Percentiles rank a stretch among this genome's conserved stretches.
Evolutionary conservation across 2,888 invertebrate species (phyloP).

Genomic region (Leptodirus hochenwartii): DNA sequence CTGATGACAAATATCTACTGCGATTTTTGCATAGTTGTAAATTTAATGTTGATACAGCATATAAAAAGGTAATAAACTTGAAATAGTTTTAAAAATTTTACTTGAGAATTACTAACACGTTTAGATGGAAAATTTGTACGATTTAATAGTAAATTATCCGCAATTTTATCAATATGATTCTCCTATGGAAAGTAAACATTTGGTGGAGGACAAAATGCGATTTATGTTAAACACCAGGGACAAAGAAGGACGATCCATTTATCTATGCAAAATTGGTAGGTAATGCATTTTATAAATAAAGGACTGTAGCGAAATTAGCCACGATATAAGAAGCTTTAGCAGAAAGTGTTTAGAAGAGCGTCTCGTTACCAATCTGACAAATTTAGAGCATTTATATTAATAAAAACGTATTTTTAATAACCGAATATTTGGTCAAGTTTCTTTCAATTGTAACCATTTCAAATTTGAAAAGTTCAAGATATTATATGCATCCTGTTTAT

Average conservation of each 20-base stretch:
- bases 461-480: too few relatives aligned
- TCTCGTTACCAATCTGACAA: too few relatives aligned
- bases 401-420: too few relatives aligned
- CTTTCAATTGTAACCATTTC: too few relatives aligned
- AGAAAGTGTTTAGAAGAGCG: too few relatives aligned
- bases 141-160: slow-evolving; percentile 19
- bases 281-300: too few relatives aligned
- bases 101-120: too few relatives aligned
- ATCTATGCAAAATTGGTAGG: slow-evolving; percentile 23
- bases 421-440: too few relatives aligned
- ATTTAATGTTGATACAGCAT: slow-evolving; percentile 22
- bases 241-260: slow-evolving; percentile 22
- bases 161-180: slow-evolving; percentile 22
- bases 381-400: too few relatives aligned
- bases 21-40: slow-evolving; percentile 21
- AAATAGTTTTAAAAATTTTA: slow-evolving; percentile 7
- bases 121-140: slow-evolving; percentile 22
- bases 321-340: too few relatives aligned
- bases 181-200: slow-evolving; percentile 16
- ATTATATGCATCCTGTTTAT: too few relatives aligned
- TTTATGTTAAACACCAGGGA: slow-evolving; percentile 20
- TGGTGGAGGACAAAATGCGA: slow-evolving; percentile 22
- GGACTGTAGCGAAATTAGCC: too few relatives aligned
- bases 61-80: slow-evolving; percentile 21
- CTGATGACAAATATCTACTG: slow-evolving; percentile 21